A percentile compares a stretch with the other conserved stretches of the same genome.
These are phyloP conservation scores for Nowickia ferox DNA, from an alignment of 2,888 invertebrate species.

Conservation along the genomic window DNA sequence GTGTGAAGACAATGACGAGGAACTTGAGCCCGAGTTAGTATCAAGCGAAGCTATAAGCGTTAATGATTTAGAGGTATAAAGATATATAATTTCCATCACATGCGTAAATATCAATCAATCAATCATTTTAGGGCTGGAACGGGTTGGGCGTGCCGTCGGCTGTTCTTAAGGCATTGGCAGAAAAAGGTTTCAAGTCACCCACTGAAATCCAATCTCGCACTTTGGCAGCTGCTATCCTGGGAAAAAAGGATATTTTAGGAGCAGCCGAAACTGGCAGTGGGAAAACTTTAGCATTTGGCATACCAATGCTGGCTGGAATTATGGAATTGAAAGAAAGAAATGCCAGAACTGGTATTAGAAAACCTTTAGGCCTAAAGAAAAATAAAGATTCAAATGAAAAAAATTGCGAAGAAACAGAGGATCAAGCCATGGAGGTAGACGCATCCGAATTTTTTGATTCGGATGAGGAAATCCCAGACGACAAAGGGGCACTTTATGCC, in stretches of 20 bases:
- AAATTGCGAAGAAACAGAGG: constrained; percentile 78
- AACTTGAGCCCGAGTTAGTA: constrained; percentile 65
- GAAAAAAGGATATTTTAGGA: constrained; percentile 95
- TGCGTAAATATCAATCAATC: background rate
- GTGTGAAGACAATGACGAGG: constrained; percentile 72
- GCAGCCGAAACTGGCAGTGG: constrained; percentile 99
- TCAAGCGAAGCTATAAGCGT: constrained; percentile 65
- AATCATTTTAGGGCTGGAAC: constrained; percentile 85
- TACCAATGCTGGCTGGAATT: constrained; percentile 95
- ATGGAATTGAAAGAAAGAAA: constrained; percentile 86
- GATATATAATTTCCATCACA: background rate
- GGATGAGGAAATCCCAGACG: constrained; percentile 74
- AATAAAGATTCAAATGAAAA: constrained; percentile 67
- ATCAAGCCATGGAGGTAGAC: constrained; percentile 22
- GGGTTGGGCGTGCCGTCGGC: constrained; percentile 86
- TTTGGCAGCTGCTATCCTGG: constrained; percentile 92
- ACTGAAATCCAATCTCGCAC: constrained; percentile 94
- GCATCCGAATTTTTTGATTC: constrained; percentile 32
- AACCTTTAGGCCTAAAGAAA: constrained; percentile 74
- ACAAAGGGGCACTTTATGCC: constrained; percentile 87
- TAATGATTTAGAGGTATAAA: constrained; percentile 74
- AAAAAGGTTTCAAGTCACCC: constrained; percentile 90
- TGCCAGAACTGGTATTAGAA: constrained; percentile 79
- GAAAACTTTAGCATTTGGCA: constrained; percentile 98
- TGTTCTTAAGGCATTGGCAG: constrained; percentile 89